Conservation (phyloP, 2,888 invertebrate genomes). For the Sericinus montela region DNA sequence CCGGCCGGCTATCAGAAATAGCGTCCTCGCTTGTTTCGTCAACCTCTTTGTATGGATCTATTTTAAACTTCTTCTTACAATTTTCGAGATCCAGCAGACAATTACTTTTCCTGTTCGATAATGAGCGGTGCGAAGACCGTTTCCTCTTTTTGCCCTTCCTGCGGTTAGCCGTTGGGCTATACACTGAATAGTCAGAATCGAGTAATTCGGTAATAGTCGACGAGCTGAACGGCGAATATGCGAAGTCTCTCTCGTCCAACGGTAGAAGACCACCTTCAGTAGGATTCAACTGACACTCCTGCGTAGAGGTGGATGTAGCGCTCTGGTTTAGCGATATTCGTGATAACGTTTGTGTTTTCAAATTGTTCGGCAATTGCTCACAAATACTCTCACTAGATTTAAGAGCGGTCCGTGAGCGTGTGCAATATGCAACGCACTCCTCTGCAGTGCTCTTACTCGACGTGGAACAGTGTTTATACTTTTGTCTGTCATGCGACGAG, state of each 20-base stretch:
- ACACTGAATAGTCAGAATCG: conserved; percentile 73
- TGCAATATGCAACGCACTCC: conserved; percentile 69
- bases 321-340: conserved; percentile 41
- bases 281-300: conserved; percentile 37
- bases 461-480: conserved; percentile 48
- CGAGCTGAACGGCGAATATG: conserved; percentile 73
- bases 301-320: conserved; percentile 41
- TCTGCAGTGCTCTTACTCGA: conserved; percentile 45
- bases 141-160: conserved; percentile 72
- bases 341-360: conserved; percentile 40
- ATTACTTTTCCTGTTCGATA: conserved; percentile 60
- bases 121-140: conserved; percentile 60
- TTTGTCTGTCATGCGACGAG: conserved; percentile 68
- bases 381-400: conserved; percentile 64
- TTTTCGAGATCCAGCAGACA: conserved; percentile 55
- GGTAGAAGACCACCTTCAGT: conserved; percentile 69
- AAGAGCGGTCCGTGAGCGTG: conserved; percentile 73
- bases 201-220: conserved; percentile 69
- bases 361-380: conserved; percentile 50
- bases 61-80: conserved; percentile 74
- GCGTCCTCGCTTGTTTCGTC: conserved; percentile 43
- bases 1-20: conserved; percentile 37
- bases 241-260: conserved; percentile 72
- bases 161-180: conserved; percentile 63
- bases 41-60: conserved; percentile 67